phyloP scores from a whole-genome alignment of 1,140 invertebrate species.

The Ridgeia piscesae region DNA sequence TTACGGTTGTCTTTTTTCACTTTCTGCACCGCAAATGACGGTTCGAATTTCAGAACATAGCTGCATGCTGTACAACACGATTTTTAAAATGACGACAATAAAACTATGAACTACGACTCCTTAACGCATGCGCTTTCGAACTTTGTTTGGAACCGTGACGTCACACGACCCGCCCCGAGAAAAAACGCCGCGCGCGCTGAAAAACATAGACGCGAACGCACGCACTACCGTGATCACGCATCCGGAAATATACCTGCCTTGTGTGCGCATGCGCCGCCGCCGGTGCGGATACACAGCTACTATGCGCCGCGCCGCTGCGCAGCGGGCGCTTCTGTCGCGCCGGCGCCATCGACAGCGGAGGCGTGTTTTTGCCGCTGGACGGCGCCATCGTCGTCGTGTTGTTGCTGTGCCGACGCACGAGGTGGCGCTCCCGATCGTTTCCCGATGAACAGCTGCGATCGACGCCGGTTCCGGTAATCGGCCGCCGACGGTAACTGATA shows the following conservation, averaged over 20 bases:
- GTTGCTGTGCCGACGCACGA: background rate
- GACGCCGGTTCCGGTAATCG: background rate
- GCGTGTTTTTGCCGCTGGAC: background rate
- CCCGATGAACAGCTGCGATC: slow-evolving; percentile 10
- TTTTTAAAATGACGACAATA: too few relatives aligned
- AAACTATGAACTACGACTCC: too few relatives aligned
- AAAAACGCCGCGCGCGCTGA: background rate
- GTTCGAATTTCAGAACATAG: too few relatives aligned
- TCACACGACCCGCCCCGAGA: background rate
- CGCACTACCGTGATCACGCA: background rate
- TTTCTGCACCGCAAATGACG: too few relatives aligned
- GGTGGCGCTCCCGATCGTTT: slow-evolving; percentile 2
- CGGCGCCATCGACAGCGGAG: background rate
- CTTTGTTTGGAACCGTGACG: background rate
- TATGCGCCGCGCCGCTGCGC: background rate
- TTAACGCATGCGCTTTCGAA: background rate
- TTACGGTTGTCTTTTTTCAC: too few relatives aligned
- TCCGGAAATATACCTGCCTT: background rate
- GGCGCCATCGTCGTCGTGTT: background rate
- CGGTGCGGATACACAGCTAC: background rate
- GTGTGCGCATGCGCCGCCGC: background rate
- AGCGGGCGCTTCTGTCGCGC: background rate
- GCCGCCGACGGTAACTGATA: background rate
- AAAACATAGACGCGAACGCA: background rate
- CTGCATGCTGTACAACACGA: too few relatives aligned